phyloP scores from a whole-genome alignment of 2,113 vertebrate genomes.

The Struthidea cinerea region DNA sequence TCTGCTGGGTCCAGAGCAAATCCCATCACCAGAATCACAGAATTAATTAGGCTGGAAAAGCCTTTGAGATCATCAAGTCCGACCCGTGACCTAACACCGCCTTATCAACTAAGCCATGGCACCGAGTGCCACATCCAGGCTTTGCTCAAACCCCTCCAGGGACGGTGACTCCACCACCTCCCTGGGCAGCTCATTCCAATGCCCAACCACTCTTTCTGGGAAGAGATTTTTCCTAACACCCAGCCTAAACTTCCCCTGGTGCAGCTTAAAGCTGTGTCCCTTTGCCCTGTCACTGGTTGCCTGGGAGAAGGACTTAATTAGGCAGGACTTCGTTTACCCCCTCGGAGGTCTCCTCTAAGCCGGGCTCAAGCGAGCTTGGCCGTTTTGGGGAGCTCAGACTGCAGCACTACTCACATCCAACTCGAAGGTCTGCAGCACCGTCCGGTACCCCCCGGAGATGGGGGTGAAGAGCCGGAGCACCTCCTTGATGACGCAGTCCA shows the following conservation, averaged over 20 bases:
- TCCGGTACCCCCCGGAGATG: conserved; percentile 91
- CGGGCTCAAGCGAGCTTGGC: background rate
- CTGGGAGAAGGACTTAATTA: background rate
- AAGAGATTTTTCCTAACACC: background rate
- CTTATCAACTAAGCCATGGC: background rate
- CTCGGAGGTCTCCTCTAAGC: background rate
- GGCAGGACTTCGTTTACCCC: accelerated
- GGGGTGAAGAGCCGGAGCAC: conserved; percentile 93
- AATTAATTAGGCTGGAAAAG: background rate
- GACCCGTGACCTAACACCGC: no score
- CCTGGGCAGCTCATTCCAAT: background rate
- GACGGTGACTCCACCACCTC: no score
- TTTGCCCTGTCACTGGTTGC: accelerated
- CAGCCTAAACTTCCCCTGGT: background rate
- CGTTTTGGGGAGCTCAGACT: accelerated
- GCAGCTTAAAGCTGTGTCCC: background rate
- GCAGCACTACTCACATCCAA: conserved; percentile 82
- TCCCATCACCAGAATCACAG: accelerated
- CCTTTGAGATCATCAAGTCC: background rate
- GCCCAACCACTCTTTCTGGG: background rate
- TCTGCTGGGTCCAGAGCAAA: background rate
- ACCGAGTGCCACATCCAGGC: background rate
- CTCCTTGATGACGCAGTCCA: conserved; percentile 98
- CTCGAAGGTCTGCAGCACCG: conserved; percentile 95
- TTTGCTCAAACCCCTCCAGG: background rate